Evolutionary conservation across 2,797 vertebrate genomes (phyloP), one percentile per base, ranked within the genome.

Genomic region (Pseudotriccus pelzelni): DNA sequence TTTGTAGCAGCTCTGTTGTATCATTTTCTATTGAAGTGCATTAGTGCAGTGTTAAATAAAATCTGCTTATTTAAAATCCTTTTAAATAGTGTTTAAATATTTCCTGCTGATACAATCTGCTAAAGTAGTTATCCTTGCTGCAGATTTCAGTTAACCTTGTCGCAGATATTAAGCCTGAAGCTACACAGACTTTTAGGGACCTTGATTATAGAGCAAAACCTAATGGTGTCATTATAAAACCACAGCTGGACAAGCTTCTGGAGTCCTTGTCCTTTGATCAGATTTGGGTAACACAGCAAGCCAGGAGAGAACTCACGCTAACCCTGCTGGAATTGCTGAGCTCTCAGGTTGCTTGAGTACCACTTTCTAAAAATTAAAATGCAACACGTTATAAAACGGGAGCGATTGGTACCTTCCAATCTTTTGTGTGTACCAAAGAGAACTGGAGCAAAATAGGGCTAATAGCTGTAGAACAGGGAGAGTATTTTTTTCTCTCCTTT

Each of bases 41-140:
- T 97, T 97, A 96, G 97, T 97, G 96, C 97, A 97, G 97, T 98
- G 97, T 97, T 98, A 97, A 98, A 97, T 97, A 97, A 98, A 98
- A 98, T 98, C 98, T 98, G 95, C 97, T 98, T 98, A 98, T 98
- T 98, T 97, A 98, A 98, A 98, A 98, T 98, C 97, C 98, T 98
- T 98, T 98, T 98, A 98, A 98, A 98, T 97, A 98, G 97, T 98
- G 97, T 97, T 98, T 97, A 98, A 97, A 97, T 97, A 97, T 98
- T 98, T 97, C 97, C 97, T 96, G 96, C 97, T 98, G 97, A 97
- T 97, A 98, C 97, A 98, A 97, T 97, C 97, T 97, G 97, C 97
- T 98, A 86, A 98, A 97, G 97, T 97, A 97, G 97, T 98, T 98
- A 98, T 97, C 98, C 98, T 98, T 98, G 98, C 95, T 97, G 75